Evolutionary conservation across 1,140 invertebrate species (phyloP).

Genomic region (Temnothorax nylanderi): DNA sequence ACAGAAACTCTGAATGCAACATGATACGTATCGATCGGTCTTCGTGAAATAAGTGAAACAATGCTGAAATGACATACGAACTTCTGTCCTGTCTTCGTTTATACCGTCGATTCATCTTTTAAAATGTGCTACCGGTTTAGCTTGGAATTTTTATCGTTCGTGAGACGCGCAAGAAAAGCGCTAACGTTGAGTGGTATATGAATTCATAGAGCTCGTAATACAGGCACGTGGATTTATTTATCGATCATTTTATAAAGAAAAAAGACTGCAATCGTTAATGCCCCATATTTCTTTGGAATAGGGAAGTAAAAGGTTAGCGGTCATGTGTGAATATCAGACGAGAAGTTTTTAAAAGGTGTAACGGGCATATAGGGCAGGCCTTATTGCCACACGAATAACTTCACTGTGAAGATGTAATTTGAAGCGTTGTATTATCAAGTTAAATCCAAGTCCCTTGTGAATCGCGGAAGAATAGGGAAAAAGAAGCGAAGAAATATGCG

Average conservation of each 20-base stretch:
- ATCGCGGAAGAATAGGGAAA: background rate
- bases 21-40: conserved; percentile 74
- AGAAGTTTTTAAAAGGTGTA: conserved; percentile 1
- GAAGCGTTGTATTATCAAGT: background rate
- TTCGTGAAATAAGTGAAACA: conserved; percentile 75
- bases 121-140: background rate
- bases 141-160: background rate
- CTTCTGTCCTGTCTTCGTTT: background rate
- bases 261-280: background rate
- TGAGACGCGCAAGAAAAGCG: background rate
- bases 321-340: conserved; percentile 26
- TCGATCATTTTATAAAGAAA: conserved; percentile 1
- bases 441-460: conserved; percentile 9
- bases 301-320: background rate
- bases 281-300: conserved; percentile 7
- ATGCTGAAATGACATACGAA: conserved; percentile 34
- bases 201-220: conserved; percentile 4
- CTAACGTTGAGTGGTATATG: background rate
- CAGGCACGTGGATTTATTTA: conserved; percentile 1
- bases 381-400: background rate
- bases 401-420: background rate
- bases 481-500: background rate
- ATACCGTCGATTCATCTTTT: background rate
- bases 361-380: background rate
- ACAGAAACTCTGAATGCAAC: conserved; percentile 53